These are phyloP conservation scores for Julus scanicus DNA, from an alignment of 2,888 invertebrate species.

Conservation along the genomic window DNA sequence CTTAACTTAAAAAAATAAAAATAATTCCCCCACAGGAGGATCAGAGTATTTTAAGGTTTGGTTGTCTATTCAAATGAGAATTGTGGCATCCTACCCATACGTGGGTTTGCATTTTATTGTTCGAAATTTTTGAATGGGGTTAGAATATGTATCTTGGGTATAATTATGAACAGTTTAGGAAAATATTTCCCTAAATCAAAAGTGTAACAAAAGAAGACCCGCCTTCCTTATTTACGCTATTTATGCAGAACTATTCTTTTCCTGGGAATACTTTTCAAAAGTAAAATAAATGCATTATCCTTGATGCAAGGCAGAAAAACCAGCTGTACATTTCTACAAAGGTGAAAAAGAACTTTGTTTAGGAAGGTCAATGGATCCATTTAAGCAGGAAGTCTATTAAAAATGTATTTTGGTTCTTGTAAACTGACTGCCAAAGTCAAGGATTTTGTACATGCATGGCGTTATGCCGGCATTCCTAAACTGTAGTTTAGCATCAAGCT, in stretches of 20 bases:
- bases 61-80: not conserved
- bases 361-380: not conserved
- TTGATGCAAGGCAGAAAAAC: not conserved
- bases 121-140: not conserved
- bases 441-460: too few species aligned
- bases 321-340: not conserved
- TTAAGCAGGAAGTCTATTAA: not conserved
- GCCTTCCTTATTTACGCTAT: not conserved
- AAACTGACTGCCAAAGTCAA: not conserved
- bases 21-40: constrained; percentile 13
- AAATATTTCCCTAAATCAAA: not conserved
- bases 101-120: not conserved
- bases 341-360: not conserved
- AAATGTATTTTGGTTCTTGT: not conserved
- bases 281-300: not conserved
- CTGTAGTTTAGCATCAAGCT: too few species aligned
- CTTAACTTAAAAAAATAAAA: constrained; percentile 7
- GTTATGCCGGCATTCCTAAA: too few species aligned
- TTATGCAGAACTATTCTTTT: not conserved
- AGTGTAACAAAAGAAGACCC: not conserved
- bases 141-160: not conserved
- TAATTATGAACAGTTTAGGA: not conserved
- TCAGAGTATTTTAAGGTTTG: constrained; percentile 3
- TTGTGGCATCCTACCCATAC: not conserved
- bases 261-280: not conserved